A percentile compares a stretch with the other conserved stretches of the same genome.
These are phyloP conservation scores for Pelvicachromis taeniatus DNA, from an alignment of 2,113 vertebrate species.

Conservation along the genomic window DNA sequence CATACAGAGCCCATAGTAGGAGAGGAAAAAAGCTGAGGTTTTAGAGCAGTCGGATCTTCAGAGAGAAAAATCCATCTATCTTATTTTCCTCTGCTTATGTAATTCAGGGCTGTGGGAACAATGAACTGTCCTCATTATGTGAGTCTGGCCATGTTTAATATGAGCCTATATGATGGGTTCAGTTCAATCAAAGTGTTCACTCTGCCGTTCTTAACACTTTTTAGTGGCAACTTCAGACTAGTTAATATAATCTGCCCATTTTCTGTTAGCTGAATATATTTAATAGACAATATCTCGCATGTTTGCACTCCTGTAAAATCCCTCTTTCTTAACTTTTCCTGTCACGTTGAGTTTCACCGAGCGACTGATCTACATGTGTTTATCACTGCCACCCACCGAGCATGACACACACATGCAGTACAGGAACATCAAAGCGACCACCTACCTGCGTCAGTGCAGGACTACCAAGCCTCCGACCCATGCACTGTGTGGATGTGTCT, in stretches of 20 bases:
- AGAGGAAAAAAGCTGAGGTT: background rate
- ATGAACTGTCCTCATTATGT: background rate
- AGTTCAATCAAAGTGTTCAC: background rate
- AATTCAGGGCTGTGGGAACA: background rate
- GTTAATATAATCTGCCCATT: background rate
- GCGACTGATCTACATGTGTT: background rate
- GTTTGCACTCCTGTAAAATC: background rate
- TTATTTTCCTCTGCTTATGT: background rate
- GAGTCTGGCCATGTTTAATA: background rate
- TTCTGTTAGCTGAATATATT: background rate
- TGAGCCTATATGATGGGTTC: background rate
- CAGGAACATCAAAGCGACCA: background rate
- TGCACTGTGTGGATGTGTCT: background rate
- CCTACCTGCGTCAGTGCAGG: background rate
- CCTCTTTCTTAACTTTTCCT: background rate
- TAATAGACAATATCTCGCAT: background rate
- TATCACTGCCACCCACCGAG: background rate
- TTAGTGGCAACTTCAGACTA: background rate
- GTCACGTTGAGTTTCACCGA: background rate
- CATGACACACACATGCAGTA: background rate
- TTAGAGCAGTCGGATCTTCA: background rate
- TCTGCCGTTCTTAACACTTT: background rate
- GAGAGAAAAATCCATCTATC: background rate
- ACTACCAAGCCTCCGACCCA: background rate
- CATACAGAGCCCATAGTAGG: background rate